Evolutionary conservation across 2,797 vertebrate species (phyloP), one percentile per base, ranked within the genome.

Genomic region (Melanotaenia trifasciata): DNA sequence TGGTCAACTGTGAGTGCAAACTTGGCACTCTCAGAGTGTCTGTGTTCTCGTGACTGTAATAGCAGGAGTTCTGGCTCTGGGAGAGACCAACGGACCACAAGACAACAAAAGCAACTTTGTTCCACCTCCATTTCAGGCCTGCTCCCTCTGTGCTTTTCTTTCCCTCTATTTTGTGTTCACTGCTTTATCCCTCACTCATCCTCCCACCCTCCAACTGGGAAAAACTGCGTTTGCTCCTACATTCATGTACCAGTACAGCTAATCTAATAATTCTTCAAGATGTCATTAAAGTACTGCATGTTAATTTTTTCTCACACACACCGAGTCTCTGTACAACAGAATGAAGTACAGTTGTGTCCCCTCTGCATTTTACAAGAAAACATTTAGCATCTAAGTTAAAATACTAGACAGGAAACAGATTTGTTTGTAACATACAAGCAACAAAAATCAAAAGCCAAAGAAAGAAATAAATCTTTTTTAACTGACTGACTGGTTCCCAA

Each of bases 71-170:
- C 43, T 77, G 74, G 62, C 75, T 75, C 43, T 79, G 70, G 14
- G 8, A 69, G 35, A 78, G 53, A 58, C 59, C 68, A 75, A 51
- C 28, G 4, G 54, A 70, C 67, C 9, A 13, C 67, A 78, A 35
- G 5, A 80, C 70, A 85, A 88, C 80, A 84, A 86, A 50, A 81
- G 77, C 76, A 61, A 43, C 77, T 84, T 76, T 68, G 76, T 84
- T 85, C 64, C 56, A 71, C 68, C 64, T 81, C 66, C 58, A 26
- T 71, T 72, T 65, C 43, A 67, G 9, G 18, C 16, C 63, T 54
- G 7, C 71, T 67, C 33, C 28, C 43, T 70, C 69, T 35, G 50
- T 56, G n/a, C 43, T 24, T 70, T 53, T 67, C 50, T 63, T 64
- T 54, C 33, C 18, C 65, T 63, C 40, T 64, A 14, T 73, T 78